Conservation (phyloP, 35 echinoderm and acorn worm species). For the Ophiothrix spiculata region DNA sequence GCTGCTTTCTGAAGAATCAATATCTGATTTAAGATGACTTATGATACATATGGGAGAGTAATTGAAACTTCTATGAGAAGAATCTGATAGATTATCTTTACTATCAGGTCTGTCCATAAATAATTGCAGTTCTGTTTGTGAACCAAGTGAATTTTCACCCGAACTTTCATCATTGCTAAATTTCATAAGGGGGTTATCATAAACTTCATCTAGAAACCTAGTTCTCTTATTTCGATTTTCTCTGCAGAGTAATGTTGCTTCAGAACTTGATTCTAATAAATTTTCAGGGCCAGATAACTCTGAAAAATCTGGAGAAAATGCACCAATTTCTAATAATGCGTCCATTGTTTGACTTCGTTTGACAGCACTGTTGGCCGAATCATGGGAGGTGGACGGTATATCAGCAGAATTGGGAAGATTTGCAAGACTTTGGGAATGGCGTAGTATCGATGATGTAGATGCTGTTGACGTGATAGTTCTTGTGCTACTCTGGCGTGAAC, state of each 20-base stretch:
- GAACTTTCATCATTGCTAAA: not conserved
- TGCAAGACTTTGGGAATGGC: not conserved
- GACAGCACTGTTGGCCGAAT: not conserved
- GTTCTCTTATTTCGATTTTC: not conserved
- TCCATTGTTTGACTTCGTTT: not conserved
- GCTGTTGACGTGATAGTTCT: not conserved
- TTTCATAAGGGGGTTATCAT: not conserved
- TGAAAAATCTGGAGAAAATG: not conserved
- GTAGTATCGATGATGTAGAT: not conserved
- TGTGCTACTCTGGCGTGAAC: not conserved
- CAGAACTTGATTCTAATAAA: not conserved
- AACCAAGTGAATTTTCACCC: not conserved
- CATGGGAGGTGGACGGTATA: not conserved
- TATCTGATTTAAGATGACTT: not conserved
- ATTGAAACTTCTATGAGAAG: not conserved
- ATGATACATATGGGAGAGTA: not conserved
- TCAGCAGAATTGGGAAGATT: not conserved
- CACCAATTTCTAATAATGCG: not conserved
- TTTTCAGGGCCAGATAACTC: not conserved
- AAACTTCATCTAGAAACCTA: not conserved
- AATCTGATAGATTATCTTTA: conserved; percentile 2
- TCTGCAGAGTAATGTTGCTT: conserved; percentile 1
- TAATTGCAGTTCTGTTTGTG: not conserved
- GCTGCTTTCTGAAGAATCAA: not conserved
- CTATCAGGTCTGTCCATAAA: not conserved